Evolutionary conservation across 2,888 invertebrate species (phyloP).

Genomic region (Strigamia maritima): DNA sequence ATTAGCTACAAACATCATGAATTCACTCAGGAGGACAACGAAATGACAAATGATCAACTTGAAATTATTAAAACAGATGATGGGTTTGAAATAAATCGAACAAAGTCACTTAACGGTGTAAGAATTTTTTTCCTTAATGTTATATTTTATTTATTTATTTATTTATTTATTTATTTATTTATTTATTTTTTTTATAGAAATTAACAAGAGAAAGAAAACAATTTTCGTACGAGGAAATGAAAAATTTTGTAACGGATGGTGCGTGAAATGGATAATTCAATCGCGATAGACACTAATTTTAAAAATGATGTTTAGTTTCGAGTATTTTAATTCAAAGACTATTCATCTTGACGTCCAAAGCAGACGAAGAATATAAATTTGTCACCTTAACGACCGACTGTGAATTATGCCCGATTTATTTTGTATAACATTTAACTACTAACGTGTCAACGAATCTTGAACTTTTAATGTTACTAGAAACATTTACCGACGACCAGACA

Average conservation of each 20-base stretch:
- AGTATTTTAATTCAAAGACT: not conserved
- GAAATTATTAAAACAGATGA: not conserved
- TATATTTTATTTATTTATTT: not conserved
- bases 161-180: not conserved
- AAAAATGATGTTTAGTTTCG: not conserved
- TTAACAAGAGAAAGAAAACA: not conserved
- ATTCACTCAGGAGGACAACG: not conserved
- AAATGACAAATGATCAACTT: not conserved
- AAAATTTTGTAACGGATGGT: not conserved
- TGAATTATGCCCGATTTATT: slow-evolving; percentile 11
- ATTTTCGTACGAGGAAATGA: not conserved
- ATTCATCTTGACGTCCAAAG: not conserved
- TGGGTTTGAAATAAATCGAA: not conserved
- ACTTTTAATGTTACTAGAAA: not conserved
- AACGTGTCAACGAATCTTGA: not conserved
- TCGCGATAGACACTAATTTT: not conserved
- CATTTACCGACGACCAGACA: slow-evolving; percentile 8
- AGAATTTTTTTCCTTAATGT: too few relatives aligned
- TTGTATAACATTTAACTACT: not conserved
- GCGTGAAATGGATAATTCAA: not conserved
- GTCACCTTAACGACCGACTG: not conserved
- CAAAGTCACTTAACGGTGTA: not conserved
- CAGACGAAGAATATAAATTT: slow-evolving; percentile 19
- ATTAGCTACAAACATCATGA: not conserved
- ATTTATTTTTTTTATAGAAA: not conserved